phyloP scores from a whole-genome alignment of 2,888 invertebrate genomes.

The Catocala nupta region DNA sequence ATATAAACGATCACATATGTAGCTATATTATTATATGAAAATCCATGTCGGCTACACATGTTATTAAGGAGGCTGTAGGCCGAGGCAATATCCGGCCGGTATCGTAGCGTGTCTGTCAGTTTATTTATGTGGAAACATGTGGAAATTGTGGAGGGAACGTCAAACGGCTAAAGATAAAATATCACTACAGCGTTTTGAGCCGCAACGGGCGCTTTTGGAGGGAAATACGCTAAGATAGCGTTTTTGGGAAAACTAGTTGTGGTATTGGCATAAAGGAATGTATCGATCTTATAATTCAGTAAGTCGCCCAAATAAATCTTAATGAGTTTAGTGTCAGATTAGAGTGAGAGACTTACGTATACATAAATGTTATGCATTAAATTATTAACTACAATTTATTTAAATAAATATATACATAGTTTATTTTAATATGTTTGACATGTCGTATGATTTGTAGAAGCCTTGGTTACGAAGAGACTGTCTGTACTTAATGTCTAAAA shows the following conservation, averaged over 20 bases:
- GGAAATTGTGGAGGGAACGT: conserved; percentile 55
- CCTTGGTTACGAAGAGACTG: too few species aligned
- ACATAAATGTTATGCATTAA: too few species aligned
- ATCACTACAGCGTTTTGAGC: conserved; percentile 4
- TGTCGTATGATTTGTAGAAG: too few species aligned
- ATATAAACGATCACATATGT: neutral
- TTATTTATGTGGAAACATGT: conserved; percentile 68
- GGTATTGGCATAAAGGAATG: neutral
- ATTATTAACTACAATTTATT: too few species aligned
- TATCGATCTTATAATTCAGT: too few species aligned
- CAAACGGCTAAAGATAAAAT: conserved; percentile 29
- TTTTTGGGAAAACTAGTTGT: too few species aligned
- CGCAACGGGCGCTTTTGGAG: conserved; percentile 2
- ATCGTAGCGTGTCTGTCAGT: conserved; percentile 62
- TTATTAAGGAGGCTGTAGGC: conserved; percentile 49
- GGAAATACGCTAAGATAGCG: conserved; percentile 4
- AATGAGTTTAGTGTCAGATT: too few species aligned
- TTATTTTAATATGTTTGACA: too few species aligned
- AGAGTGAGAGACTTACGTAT: too few species aligned
- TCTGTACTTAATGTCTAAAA: too few species aligned
- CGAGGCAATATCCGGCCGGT: conserved; percentile 70
- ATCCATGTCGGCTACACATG: conserved; percentile 10
- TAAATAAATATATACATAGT: too few species aligned
- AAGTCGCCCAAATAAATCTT: too few species aligned
- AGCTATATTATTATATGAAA: conserved; percentile 2